Percentiles rank a stretch among this genome's conserved stretches.
Evolutionary conservation across 2,888 invertebrate genomes (phyloP).

Genomic region (Lithophane ornitopus): DNA sequence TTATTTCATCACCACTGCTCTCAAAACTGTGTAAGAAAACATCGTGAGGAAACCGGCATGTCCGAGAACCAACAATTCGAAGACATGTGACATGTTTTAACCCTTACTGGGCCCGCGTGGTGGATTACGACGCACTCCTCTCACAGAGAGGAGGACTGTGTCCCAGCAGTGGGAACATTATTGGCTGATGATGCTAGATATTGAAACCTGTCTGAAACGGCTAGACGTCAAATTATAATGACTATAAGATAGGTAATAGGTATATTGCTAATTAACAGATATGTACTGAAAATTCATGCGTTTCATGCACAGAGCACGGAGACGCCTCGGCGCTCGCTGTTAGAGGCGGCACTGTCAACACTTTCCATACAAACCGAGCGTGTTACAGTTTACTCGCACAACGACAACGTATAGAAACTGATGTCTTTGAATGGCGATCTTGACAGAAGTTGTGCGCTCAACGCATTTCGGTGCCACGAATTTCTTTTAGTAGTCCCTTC

Average conservation of each 20-base stretch:
- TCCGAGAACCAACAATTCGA: too few relatives aligned
- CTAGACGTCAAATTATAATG: neutral
- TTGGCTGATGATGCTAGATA: neutral
- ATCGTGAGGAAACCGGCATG: too few relatives aligned
- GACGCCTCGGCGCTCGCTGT: neutral
- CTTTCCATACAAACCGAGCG: neutral
- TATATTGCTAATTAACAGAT: neutral
- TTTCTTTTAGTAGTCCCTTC: neutral
- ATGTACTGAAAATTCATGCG: too few relatives aligned
- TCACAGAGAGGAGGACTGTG: too few relatives aligned
- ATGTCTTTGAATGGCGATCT: neutral
- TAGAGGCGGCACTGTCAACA: neutral
- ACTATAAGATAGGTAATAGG: too few relatives aligned
- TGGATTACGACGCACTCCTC: too few relatives aligned
- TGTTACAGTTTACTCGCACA: neutral
- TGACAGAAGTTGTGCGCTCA: neutral
- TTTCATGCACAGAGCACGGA: neutral
- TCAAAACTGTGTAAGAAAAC: too few relatives aligned
- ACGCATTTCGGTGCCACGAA: neutral
- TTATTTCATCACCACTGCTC: too few relatives aligned
- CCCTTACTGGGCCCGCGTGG: too few relatives aligned
- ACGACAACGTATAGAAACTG: neutral
- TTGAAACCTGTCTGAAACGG: neutral
- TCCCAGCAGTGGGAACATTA: too few relatives aligned
- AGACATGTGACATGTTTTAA: too few relatives aligned